Evolutionary conservation across 2,113 vertebrate genomes (phyloP), one percentile per base, ranked within the genome.

Genomic region (Podiceps cristatus): DNA sequence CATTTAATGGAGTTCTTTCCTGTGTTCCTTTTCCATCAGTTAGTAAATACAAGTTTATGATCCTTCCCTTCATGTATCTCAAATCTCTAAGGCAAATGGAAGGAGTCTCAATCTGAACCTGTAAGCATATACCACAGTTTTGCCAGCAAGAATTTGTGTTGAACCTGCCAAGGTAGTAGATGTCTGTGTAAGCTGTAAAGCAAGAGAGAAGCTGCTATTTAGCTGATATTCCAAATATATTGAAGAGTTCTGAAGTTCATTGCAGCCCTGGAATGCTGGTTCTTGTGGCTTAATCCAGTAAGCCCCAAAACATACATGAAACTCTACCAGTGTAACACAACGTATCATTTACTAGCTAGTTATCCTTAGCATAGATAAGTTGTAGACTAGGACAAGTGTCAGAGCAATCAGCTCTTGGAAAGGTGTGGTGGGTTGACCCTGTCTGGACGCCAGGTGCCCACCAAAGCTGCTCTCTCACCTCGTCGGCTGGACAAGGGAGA

Each of bases 261-360:
- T n/a, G 22, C 31, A 83, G 18, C n/a, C 8, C 33, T 53, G 50
- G 76, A 55, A 7, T 9, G 0, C 8, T 80, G 35, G 49, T 9
- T 83, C 12, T 31, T 68, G 17, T 53, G 42, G 18, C 15, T 67
- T 67, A 66, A 64, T 64, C 13, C 5, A 62, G 10, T 29, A 91
- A 79, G 5, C 5, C 14, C 16, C 18, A 80, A 80, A 27, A 6
- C 18, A 40, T 31, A 25, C 11, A 44, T 19, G 24, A 86, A 88
- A 44, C 2, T 66, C 22, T 22, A 7, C 13, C 0, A 0, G 9
- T 7, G 6, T 27, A 76, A 52, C 19, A 56, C 16, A 60, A 25
- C 5, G 2, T 13, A 37, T 13, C 1, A 29, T 40, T 82, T 79
- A n/a, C 33, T 49, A 55, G 5, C 4, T 59, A 47, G 42, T 68